Evolutionary conservation across 2,113 vertebrate species (phyloP), one percentile per base, ranked within the genome.

Genomic region (Paratilapia polleni): DNA sequence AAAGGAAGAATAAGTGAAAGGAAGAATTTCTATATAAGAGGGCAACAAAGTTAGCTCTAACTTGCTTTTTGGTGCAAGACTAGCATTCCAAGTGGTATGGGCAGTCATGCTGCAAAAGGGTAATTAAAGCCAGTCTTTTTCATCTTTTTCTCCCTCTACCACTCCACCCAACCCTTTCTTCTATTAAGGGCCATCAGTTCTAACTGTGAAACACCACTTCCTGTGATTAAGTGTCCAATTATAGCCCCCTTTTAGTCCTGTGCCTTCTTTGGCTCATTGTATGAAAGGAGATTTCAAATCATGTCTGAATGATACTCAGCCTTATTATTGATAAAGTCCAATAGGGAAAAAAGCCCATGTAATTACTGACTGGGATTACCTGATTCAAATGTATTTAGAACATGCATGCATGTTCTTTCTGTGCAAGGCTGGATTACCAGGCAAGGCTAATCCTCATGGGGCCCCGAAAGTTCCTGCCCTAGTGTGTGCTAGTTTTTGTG

Each of bases 161-260:
- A 43, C 34, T 49, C 15, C 74, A 73, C 11, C 78, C 59, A 49
- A 63, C 47, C 62, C 58, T 91, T 47, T 10, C 80, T 82, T 74
- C 83, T 63, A 77, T 82, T 80, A 82, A 77, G 54, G 86, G 83
- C 87, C 90, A 93, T 92, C 88, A 80, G 78, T 58, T 89, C 56
- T 61, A 60, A 70, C 86, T 41, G 47, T 91, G 84, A 93, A 91
- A 89, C 75, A 82, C 54, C 87, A 87, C 89, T 93, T 89, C 68
- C 84, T 41, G 31, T 93, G 90, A 95, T 94, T 91, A 94, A 93
- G 90, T 88, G 89, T 88, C 88, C 85, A 90, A 91, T 94, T 92
- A 93, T 52, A 56, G 52, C 57, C 76, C 88, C 82, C 86, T 82
- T 88, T 76, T 78, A 36, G 77, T 85, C 75, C 75, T 52, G 63